Percentiles rank a stretch among this genome's conserved stretches.
Conservation (phyloP, 2,888 invertebrate genomes). For the Polyommatus iphigenia region DNA sequence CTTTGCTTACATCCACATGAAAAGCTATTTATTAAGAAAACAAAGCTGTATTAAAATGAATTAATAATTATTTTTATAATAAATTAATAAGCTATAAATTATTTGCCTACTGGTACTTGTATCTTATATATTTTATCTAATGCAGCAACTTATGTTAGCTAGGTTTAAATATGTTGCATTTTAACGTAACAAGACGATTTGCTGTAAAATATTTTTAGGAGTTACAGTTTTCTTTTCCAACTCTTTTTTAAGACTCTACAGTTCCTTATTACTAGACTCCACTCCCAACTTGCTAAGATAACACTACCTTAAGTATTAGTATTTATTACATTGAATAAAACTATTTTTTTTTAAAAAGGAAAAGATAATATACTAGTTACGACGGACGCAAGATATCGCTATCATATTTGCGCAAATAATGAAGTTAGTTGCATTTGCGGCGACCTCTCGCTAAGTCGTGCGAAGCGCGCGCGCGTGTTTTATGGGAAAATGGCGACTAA, state of each 20-base stretch:
- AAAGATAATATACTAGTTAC: not conserved
- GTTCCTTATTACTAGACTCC: too few relatives aligned
- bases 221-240: not conserved
- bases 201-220: not conserved
- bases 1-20: too few relatives aligned
- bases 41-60: too few relatives aligned
- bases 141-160: too few relatives aligned
- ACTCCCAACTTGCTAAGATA: too few relatives aligned
- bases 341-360: not conserved
- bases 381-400: slow-evolving; percentile 5
- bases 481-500: slow-evolving; percentile 35
- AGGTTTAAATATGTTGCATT: not conserved
- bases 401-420: slow-evolving; percentile 12
- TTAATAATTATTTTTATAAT: too few relatives aligned
- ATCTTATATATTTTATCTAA: too few relatives aligned
- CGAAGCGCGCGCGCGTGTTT: slow-evolving; percentile 34
- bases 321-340: not conserved
- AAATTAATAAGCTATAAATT: too few relatives aligned
- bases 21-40: too few relatives aligned
- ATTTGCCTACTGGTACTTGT: too few relatives aligned
- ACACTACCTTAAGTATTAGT: too few relatives aligned
- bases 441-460: not conserved
- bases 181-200: not conserved
- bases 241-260: not conserved
- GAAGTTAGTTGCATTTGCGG: slow-evolving; percentile 52